Base-by-base conservation (phyloP, 2,888 invertebrate genomes). In the Biston betularia region DNA sequence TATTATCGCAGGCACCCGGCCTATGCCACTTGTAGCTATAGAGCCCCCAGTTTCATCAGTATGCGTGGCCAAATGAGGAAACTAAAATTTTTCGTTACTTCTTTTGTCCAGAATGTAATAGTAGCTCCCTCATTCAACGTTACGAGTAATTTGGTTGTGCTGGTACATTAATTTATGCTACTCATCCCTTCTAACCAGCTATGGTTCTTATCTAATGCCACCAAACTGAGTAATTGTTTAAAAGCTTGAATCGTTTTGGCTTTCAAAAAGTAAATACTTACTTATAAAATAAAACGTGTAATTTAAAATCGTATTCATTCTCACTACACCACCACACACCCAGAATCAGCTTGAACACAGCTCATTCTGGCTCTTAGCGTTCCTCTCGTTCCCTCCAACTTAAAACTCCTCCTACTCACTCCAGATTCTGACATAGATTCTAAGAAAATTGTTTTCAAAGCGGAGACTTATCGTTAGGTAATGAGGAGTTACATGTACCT, bases 161-260 rank as follows among this genome's bases (percentile, higher is more conserved):
- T 38, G 24, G 52, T 15, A 9, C 65, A 56, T 56, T 65, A 65
- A 65, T 65, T 65, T 65, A 65, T 65, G 65, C 60, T 45, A 54
- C 55, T 65, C 59, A 60, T 60, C 54, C 59, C 35, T 60, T 14
- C 14, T 62, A 55, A 62, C 62, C 62, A 45, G 45, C 45, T 52
- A 38, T 34, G 50, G 11, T 24, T 56, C 55, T 65, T 65, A 65
- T 65, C 65, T 60, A 38, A 52, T 15, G 50, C 60, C 40, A 10
- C 34, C 65, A 60, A 56, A 45, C 56, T 46, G n/a, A 56, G 14
- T 45, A n/a, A 44, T 56, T 56, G 34, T 56, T 46, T 15, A 15
- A 44, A 42, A 42, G 44, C 4, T 44, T 54, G 42, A 42, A 33
- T 42, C 9, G 6, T 8, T 24, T 56, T 56, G 42, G 24, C 24